These are phyloP conservation scores for Caradrina kadenii DNA, from an alignment of 2,888 invertebrate genomes.

Conservation along the genomic window DNA sequence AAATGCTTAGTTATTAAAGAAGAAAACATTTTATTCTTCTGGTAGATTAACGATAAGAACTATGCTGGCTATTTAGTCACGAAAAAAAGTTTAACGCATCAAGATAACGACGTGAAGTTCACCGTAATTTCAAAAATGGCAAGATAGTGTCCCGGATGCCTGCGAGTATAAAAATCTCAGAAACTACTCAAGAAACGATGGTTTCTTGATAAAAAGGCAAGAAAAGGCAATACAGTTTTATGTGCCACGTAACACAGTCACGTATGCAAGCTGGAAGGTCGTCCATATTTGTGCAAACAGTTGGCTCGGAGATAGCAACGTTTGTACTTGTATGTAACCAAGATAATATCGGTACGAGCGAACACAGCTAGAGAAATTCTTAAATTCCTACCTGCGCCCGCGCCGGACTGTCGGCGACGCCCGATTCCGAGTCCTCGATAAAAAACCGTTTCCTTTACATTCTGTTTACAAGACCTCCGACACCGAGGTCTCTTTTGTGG, in stretches of 20 bases:
- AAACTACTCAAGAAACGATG: slow-evolving; percentile 51
- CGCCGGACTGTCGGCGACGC: slow-evolving; percentile 75
- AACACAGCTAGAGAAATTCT: slow-evolving; percentile 69
- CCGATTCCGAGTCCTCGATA: slow-evolving; percentile 72
- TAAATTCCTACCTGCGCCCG: slow-evolving; percentile 79
- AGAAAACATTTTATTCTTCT: neutral
- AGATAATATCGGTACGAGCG: slow-evolving; percentile 78
- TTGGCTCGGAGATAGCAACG: slow-evolving; percentile 80
- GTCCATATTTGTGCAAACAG: slow-evolving; percentile 87
- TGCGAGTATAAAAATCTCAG: slow-evolving; percentile 47
- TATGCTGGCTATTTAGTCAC: slow-evolving; percentile 9
- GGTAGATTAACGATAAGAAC: neutral
- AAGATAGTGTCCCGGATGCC: slow-evolving; percentile 35
- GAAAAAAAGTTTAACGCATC: slow-evolving; percentile 26
- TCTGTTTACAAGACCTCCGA: slow-evolving; percentile 89
- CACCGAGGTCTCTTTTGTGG: slow-evolving; percentile 83
- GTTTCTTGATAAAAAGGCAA: slow-evolving; percentile 63
- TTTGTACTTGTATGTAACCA: slow-evolving; percentile 81
- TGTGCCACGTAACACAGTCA: slow-evolving; percentile 75
- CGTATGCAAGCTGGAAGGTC: slow-evolving; percentile 78
- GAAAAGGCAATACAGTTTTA: slow-evolving; percentile 65
- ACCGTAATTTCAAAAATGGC: slow-evolving; percentile 39
- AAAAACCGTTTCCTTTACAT: slow-evolving; percentile 87
- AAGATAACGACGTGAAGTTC: slow-evolving; percentile 32
- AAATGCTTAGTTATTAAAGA: neutral